phyloP scores from a whole-genome alignment of 1,140 invertebrate species.

The Drosophila elegans region DNA sequence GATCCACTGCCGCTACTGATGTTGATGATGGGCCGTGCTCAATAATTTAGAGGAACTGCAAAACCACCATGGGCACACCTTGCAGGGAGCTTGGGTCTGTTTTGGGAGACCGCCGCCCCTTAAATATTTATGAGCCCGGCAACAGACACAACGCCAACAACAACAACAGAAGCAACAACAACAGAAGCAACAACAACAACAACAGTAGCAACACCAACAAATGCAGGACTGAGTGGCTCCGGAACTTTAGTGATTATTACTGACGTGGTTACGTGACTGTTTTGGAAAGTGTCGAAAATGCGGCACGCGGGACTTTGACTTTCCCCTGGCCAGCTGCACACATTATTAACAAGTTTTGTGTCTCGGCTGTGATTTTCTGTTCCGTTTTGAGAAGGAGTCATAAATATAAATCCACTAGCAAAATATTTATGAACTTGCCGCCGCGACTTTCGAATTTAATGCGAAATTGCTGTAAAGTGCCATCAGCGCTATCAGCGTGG shows the following conservation, averaged over 20 bases:
- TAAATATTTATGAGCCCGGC: constrained; percentile 73
- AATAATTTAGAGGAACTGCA: constrained; percentile 80
- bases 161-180: constrained; percentile 11
- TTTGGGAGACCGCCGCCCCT: constrained; percentile 42
- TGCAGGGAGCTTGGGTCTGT: constrained; percentile 46
- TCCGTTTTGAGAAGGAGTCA: constrained; percentile 31
- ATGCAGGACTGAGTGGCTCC: constrained; percentile 42
- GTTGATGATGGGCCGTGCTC: constrained; percentile 67
- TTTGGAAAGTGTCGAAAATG: constrained; percentile 84
- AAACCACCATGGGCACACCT: constrained; percentile 58
- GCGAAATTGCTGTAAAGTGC: constrained; percentile 73
- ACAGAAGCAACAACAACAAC: constrained; percentile 4
- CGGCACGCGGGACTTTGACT: constrained; percentile 63
- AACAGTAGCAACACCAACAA: constrained; percentile 6
- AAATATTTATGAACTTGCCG: constrained; percentile 73
- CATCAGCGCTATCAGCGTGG: constrained; percentile 75
- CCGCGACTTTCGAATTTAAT: constrained; percentile 57
- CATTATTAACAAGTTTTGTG: constrained; percentile 56
- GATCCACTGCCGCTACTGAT: constrained; percentile 11
- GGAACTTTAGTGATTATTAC: constrained; percentile 85
- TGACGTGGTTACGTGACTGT: constrained; percentile 84
- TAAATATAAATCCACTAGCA: constrained; percentile 81
- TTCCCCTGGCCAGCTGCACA: constrained; percentile 21
- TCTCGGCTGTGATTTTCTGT: constrained; percentile 48
- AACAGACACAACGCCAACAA: constrained; percentile 23